A percentile compares a stretch with the other conserved stretches of the same genome.
These are phyloP conservation scores for Zhuqinia jingwanae DNA, from an alignment of 2,888 invertebrate species.

Conservation along the genomic window DNA sequence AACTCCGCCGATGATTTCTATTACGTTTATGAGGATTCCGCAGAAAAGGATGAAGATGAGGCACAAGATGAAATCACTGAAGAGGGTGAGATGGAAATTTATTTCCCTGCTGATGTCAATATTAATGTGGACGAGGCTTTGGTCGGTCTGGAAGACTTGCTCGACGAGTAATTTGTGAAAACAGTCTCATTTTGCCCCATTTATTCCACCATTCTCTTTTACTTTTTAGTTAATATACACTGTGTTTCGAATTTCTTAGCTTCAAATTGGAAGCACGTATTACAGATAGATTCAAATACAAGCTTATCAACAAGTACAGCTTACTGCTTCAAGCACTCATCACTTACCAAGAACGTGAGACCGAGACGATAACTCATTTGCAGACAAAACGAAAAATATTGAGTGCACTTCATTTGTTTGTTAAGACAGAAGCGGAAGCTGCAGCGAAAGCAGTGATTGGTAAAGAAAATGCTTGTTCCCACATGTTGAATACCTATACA, in stretches of 20 bases:
- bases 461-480: too few species aligned
- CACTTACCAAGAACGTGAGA: conserved; percentile 77
- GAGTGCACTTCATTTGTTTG: conserved; percentile 71
- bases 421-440: conserved; percentile 62
- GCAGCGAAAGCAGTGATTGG: conserved; percentile 55
- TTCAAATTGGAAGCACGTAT: conserved; percentile 73
- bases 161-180: conserved; percentile 71
- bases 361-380: conserved; percentile 73
- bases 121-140: conserved; percentile 74
- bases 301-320: conserved; percentile 75
- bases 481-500: background rate
- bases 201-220: background rate
- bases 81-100: conserved; percentile 55
- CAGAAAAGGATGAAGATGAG: conserved; percentile 31
- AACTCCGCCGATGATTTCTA: conserved; percentile 53
- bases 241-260: conserved; percentile 31
- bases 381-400: conserved; percentile 74
- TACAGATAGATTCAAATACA: conserved; percentile 73
- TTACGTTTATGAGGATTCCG: conserved; percentile 39
- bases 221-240: too few species aligned
- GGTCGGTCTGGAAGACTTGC: conserved; percentile 68
- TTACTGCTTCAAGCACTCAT: conserved; percentile 76
- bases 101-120: conserved; percentile 73
- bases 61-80: conserved; percentile 42
- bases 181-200: conserved; percentile 14